These are phyloP conservation scores for Drosophila leontia DNA, from an alignment of 1,140 invertebrate genomes.

Conservation along the genomic window DNA sequence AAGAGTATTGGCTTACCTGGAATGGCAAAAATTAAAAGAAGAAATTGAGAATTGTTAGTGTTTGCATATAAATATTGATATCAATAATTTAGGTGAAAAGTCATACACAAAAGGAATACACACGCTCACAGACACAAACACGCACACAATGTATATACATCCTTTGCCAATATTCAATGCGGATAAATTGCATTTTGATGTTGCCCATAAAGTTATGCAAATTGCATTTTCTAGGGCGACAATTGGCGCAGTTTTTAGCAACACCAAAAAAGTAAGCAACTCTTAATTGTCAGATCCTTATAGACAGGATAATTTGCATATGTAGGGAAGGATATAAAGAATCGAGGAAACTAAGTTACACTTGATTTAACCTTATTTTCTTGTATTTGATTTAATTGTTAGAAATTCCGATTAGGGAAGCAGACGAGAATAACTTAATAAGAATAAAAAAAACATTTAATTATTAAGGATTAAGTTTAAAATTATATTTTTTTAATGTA, in stretches of 20 bases:
- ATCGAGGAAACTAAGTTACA: neutral
- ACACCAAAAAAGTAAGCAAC: conserved; percentile 42
- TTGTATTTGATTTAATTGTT: neutral
- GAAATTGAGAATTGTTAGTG: conserved; percentile 36
- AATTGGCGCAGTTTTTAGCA: conserved; percentile 3
- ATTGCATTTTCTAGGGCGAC: conserved; percentile 32
- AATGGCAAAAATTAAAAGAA: conserved; percentile 48
- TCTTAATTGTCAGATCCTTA: conserved; percentile 14
- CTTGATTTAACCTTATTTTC: neutral
- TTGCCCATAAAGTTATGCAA: conserved; percentile 43
- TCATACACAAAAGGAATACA: conserved; percentile 8
- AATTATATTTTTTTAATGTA: too few relatives aligned
- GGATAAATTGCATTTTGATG: conserved; percentile 45
- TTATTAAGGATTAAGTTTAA: too few relatives aligned
- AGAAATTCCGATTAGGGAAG: neutral
- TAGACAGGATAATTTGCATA: conserved; percentile 18
- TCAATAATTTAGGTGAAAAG: conserved; percentile 43
- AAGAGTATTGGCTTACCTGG: conserved; percentile 66
- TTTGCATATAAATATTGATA: conserved; percentile 43
- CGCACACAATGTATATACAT: neutral
- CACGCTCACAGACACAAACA: neutral
- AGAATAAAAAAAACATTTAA: neutral
- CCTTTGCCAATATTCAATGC: conserved; percentile 6
- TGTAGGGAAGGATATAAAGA: neutral
- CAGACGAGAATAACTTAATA: neutral